These are phyloP conservation scores for Priocnemis perturbator DNA, from an alignment of 2,888 invertebrate species.

Conservation along the genomic window DNA sequence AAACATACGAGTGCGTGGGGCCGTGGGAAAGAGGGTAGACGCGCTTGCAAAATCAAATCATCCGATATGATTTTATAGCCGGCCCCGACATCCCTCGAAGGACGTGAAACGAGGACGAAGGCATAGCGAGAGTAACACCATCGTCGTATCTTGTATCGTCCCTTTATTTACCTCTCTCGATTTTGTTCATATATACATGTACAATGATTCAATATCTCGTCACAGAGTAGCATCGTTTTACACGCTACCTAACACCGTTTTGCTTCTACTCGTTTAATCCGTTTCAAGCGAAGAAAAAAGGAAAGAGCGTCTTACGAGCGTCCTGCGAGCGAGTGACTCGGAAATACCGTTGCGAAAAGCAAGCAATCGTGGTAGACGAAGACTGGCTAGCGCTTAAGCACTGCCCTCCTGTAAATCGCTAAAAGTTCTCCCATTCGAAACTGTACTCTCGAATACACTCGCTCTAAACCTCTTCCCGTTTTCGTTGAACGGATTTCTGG, in stretches of 20 bases:
- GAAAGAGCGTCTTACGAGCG: not conserved
- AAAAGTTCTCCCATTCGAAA: not conserved
- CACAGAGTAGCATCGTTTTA: slow-evolving; percentile 43
- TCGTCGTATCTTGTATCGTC: slow-evolving; percentile 34
- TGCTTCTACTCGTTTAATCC: slow-evolving; percentile 33
- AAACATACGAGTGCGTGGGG: not conserved
- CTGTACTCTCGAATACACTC: not conserved
- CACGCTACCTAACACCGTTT: slow-evolving; percentile 44
- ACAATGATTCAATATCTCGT: slow-evolving; percentile 49
- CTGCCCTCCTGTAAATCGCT: not conserved
- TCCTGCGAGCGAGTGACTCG: not conserved
- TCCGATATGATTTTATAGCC: slow-evolving; percentile 18
- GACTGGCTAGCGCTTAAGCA: not conserved
- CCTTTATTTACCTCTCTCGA: slow-evolving; percentile 50
- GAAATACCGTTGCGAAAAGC: not conserved
- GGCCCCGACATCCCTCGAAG: not conserved
- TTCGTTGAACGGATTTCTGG: slow-evolving; percentile 22
- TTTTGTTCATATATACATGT: slow-evolving; percentile 44
- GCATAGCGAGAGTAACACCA: slow-evolving; percentile 28
- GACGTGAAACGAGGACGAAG: slow-evolving; percentile 2
- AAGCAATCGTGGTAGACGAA: not conserved
- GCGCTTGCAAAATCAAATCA: not conserved
- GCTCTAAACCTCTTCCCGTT: not conserved
- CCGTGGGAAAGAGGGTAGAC: not conserved
- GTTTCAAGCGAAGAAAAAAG: not conserved